Conservation (phyloP, 2,113 vertebrate genomes). For the Microcebus lehilahytsara region DNA sequence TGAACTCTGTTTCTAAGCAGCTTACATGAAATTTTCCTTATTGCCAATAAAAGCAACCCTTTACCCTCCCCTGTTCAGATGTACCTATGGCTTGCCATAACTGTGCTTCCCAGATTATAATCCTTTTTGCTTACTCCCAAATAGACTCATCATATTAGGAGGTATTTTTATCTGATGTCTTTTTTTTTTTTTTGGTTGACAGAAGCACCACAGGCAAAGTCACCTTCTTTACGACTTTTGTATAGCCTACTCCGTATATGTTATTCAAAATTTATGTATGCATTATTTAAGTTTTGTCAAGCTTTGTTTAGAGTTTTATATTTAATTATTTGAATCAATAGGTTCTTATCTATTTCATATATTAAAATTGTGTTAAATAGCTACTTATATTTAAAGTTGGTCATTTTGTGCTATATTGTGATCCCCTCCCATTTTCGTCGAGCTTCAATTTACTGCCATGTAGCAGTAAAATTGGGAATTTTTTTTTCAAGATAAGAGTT, state of each 20-base stretch:
- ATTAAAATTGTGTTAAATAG: neutral
- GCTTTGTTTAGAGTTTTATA: neutral
- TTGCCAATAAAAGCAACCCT: neutral
- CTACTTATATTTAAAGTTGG: neutral
- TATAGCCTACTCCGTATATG: neutral
- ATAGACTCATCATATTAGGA: neutral
- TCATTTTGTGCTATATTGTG: slow-evolving; percentile 16
- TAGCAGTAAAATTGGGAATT: neutral
- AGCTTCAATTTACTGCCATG: neutral
- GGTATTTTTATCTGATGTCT: neutral
- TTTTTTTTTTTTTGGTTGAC: neutral
- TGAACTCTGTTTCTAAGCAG: too few species aligned
- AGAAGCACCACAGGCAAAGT: neutral
- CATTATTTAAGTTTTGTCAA: neutral
- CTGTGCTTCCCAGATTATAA: neutral
- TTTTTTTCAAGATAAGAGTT: neutral
- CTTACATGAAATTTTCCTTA: too few species aligned
- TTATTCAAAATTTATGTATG: neutral
- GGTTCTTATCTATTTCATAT: slow-evolving; percentile 1
- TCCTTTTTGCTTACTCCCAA: neutral
- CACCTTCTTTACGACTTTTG: neutral
- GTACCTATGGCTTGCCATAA: neutral
- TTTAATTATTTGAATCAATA: neutral
- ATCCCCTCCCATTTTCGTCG: neutral
- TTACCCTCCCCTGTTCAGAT: neutral